Base-by-base conservation (phyloP, 2,113 vertebrate genomes). In the Macroglossus sobrinus region DNA sequence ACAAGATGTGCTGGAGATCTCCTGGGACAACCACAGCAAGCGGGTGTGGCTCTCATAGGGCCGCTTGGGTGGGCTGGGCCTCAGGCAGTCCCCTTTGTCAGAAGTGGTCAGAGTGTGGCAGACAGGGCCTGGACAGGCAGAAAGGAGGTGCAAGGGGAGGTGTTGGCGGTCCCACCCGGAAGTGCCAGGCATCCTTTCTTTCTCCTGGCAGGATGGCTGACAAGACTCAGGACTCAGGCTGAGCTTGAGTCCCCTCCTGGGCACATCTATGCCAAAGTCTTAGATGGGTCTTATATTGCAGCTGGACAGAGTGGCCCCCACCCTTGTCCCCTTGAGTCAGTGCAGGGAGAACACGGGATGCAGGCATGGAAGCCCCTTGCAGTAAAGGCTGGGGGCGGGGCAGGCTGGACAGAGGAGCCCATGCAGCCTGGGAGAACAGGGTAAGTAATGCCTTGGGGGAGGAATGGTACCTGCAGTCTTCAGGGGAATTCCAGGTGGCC, bases 171-270 rank as follows among this genome's bases (percentile, higher is more conserved):
- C 47, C 35, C 28, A 28, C 78, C n/a, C 38, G 33, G 78, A 85
- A 69, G 33, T 9, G 10, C 33, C n/a, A 6, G 5, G 21, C 0
- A 0, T 55, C 75, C 22, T 72, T 59, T 35, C 55, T 69, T n/a
- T 53, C 38, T 68, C 22, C 3, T 0, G 3, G 16, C n/a, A 63
- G 7, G 13, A 55, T 28, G 59, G 11, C 0, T 1, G 35, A 13
- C 33, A 40, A 35, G 26, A 28, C 53, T 50, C 85, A 7, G 33
- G 35, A 33, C 28, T 33, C 35, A 12, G 75, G 30, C 5, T 22
- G 71, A 4, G 47, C 22, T 21, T 0, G 10, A 80, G 61, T 50
- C 53, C 78, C 55, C 40, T 35, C 68, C 16, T 53, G 45, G 63
- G 3, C 50, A 9, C 0, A 3, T 38, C 33, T 1, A 28, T 18